A percentile compares a stretch with the other conserved stretches of the same genome.
phyloP scores from a whole-genome alignment of 2,113 vertebrate species.

The Loxodonta africana region DNA sequence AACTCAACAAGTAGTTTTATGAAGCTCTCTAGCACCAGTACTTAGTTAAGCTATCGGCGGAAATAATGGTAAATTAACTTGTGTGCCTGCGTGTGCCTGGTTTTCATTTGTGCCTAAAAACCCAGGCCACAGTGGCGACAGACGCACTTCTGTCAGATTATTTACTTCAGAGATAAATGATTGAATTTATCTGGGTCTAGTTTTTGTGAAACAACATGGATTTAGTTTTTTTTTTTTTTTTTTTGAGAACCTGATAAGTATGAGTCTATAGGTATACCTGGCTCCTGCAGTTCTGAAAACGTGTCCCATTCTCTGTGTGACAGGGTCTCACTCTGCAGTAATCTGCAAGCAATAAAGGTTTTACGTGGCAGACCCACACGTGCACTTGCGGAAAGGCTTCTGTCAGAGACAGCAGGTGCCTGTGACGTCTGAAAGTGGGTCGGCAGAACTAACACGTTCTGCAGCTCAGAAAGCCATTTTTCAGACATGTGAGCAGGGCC shows the following conservation, averaged over 20 bases:
- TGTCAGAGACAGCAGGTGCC: constrained; percentile 73
- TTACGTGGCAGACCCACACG: background rate
- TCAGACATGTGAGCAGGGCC: background rate
- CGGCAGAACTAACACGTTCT: background rate
- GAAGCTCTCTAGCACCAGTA: background rate
- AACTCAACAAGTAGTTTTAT: constrained; percentile 11
- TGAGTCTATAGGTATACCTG: constrained; percentile 14
- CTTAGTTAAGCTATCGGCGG: background rate
- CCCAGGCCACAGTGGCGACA: background rate
- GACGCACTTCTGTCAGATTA: background rate
- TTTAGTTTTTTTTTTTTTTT: background rate
- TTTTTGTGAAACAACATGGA: background rate
- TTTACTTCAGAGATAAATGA: background rate
- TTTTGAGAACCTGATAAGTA: background rate
- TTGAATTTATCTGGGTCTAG: background rate
- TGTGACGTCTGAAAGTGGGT: constrained; percentile 38
- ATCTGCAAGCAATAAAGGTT: constrained; percentile 69
- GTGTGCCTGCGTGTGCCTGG: background rate
- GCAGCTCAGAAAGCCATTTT: background rate
- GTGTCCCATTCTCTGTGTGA: constrained; percentile 43
- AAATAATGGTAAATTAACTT: constrained; percentile 40
- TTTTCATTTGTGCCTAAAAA: constrained; percentile 43
- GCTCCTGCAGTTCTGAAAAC: background rate
- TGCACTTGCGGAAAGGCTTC: constrained; percentile 62
- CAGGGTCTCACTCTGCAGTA: constrained; percentile 75